These are phyloP conservation scores for Neosilurus hyrtlii DNA, from an alignment of 2,797 vertebrate species.

Conservation along the genomic window DNA sequence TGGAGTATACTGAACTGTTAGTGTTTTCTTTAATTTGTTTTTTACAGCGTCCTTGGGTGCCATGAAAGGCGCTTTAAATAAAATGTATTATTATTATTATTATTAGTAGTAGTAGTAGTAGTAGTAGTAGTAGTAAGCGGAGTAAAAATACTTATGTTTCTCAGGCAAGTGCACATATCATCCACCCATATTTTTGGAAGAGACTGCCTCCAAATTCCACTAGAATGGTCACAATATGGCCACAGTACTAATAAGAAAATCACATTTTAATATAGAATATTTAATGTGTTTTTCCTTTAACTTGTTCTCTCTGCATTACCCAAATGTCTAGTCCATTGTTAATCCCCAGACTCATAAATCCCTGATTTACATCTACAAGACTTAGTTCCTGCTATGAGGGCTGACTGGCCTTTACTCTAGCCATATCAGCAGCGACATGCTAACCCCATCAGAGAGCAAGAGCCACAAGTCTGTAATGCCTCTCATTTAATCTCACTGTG, in stretches of 20 bases:
- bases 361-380: constrained; percentile 16
- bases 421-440: constrained; percentile 15
- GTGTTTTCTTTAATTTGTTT: too few relatives aligned
- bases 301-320: not conserved
- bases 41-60: too few relatives aligned
- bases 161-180: too few relatives aligned
- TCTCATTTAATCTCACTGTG: constrained; percentile 26
- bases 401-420: constrained; percentile 2
- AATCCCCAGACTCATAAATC: not conserved
- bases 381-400: constrained; percentile 6
- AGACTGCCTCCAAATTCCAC: too few relatives aligned
- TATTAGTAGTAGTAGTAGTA: too few relatives aligned
- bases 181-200: too few relatives aligned
- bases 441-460: constrained; percentile 20
- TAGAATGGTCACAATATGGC: too few relatives aligned
- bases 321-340: not conserved
- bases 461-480: constrained; percentile 23
- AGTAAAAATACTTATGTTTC: too few relatives aligned
- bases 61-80: too few relatives aligned
- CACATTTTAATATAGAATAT: not conserved
- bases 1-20: too few relatives aligned
- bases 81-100: too few relatives aligned
- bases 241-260: not conserved
- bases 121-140: too few relatives aligned
- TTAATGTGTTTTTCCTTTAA: not conserved